Percentiles rank a stretch among this genome's conserved stretches.
These are phyloP conservation scores for Euglossa dilemma DNA, from an alignment of 1,140 invertebrate species.

Conservation along the genomic window DNA sequence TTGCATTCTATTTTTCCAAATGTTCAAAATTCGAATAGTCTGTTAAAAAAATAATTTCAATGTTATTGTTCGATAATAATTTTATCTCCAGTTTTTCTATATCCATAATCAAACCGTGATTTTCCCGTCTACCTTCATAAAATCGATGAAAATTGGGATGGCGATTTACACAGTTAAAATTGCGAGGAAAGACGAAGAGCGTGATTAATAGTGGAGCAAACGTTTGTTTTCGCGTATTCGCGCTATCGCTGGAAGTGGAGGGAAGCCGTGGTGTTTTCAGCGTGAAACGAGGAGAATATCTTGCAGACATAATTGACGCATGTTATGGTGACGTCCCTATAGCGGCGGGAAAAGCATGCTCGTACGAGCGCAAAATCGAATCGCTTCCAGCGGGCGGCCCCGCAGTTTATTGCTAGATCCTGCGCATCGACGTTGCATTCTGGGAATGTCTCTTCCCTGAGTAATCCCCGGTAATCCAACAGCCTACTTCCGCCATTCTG, in stretches of 20 bases:
- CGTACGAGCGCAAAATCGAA: conserved; percentile 50
- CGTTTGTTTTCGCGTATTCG: conserved; percentile 4
- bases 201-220: conserved; percentile 11
- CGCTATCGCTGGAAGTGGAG: neutral
- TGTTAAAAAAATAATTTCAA: too few species aligned
- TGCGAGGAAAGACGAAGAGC: neutral
- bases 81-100: too few species aligned
- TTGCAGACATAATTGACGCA: conserved; percentile 52
- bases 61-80: too few species aligned
- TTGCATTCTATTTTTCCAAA: too few species aligned
- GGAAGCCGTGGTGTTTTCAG: neutral
- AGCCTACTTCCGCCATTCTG: neutral
- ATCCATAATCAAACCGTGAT: too few species aligned
- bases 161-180: neutral
- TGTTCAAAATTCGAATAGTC: too few species aligned
- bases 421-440: conserved; percentile 45
- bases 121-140: too few species aligned
- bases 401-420: conserved; percentile 53
- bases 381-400: conserved; percentile 45
- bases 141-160: too few species aligned
- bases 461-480: conserved; percentile 16
- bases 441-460: conserved; percentile 37
- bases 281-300: conserved; percentile 26
- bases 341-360: conserved; percentile 39
- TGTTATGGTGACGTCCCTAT: conserved; percentile 48